phyloP scores from a whole-genome alignment of 2,888 invertebrate species.

The Deilephila porcellus region DNA sequence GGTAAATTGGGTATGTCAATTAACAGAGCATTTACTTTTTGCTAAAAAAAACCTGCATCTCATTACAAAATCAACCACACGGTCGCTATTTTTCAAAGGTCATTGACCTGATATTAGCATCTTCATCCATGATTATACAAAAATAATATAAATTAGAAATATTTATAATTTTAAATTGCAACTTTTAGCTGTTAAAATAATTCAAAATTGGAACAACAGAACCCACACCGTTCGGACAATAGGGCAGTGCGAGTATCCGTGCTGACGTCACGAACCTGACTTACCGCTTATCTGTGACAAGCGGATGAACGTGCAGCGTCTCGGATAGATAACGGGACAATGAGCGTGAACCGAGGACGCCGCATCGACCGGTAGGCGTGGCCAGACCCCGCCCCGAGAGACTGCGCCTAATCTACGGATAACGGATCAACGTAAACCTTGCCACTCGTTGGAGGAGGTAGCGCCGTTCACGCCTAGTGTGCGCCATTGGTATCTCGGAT shows the following conservation, averaged over 20 bases:
- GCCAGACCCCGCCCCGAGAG: constrained; percentile 77
- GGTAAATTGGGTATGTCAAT: neutral
- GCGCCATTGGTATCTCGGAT: constrained; percentile 78
- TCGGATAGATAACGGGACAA: constrained; percentile 81
- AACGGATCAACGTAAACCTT: constrained; percentile 81
- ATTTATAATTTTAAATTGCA: neutral
- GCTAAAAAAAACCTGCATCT: neutral
- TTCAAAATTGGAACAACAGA: neutral
- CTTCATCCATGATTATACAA: neutral
- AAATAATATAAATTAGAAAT: neutral
- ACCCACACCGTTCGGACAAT: constrained; percentile 1
- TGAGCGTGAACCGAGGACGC: constrained; percentile 63
- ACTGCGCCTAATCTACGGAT: constrained; percentile 81
- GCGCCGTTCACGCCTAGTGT: constrained; percentile 70
- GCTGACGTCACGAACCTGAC: constrained; percentile 61
- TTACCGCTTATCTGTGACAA: constrained; percentile 72
- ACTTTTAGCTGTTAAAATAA: neutral
- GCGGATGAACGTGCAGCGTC: constrained; percentile 77
- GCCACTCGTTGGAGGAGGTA: constrained; percentile 71
- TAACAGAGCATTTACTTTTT: neutral
- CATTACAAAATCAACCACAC: neutral
- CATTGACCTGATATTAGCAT: neutral
- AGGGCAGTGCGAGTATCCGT: constrained; percentile 6
- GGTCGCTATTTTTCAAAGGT: neutral
- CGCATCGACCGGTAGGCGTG: constrained; percentile 83